phyloP scores from a whole-genome alignment of 2,797 vertebrate species.

The Anguilla pacifica region DNA sequence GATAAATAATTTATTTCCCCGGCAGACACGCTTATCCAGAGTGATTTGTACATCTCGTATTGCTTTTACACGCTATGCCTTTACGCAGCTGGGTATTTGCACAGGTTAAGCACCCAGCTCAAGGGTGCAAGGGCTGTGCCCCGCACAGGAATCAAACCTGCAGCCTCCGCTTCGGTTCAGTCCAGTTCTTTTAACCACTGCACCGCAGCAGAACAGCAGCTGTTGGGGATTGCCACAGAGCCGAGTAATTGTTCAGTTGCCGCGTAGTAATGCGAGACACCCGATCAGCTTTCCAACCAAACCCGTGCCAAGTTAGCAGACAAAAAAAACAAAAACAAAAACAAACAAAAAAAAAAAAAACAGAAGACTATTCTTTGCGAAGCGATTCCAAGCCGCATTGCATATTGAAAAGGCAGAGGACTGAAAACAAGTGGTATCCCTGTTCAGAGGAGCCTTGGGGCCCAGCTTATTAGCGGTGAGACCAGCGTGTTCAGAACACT shows the following conservation, averaged over 20 bases:
- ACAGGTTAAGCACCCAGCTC: not conserved
- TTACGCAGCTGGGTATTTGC: not conserved
- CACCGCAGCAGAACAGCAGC: not conserved
- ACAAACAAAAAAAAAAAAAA: not conserved
- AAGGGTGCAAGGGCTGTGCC: not conserved
- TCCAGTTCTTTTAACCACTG: not conserved
- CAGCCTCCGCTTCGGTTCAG: not conserved
- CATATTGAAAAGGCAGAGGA: not conserved
- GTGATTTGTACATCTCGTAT: not conserved
- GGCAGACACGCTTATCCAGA: not conserved
- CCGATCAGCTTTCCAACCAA: not conserved
- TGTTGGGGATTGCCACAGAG: not conserved
- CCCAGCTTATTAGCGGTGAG: not conserved
- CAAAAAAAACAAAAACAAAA: not conserved
- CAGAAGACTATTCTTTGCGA: not conserved
- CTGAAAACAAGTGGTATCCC: not conserved
- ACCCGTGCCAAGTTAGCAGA: not conserved
- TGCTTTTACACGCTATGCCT: not conserved
- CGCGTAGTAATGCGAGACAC: not conserved
- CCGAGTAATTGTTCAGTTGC: not conserved
- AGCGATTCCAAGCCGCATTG: not conserved
- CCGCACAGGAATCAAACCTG: not conserved
- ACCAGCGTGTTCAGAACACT: not conserved
- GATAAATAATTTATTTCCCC: not conserved
- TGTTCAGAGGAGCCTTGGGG: not conserved